A percentile compares a stretch with the other conserved stretches of the same genome.
Evolutionary conservation across 2,888 invertebrate species (phyloP).

Genomic region (Plagodis pulveraria): DNA sequence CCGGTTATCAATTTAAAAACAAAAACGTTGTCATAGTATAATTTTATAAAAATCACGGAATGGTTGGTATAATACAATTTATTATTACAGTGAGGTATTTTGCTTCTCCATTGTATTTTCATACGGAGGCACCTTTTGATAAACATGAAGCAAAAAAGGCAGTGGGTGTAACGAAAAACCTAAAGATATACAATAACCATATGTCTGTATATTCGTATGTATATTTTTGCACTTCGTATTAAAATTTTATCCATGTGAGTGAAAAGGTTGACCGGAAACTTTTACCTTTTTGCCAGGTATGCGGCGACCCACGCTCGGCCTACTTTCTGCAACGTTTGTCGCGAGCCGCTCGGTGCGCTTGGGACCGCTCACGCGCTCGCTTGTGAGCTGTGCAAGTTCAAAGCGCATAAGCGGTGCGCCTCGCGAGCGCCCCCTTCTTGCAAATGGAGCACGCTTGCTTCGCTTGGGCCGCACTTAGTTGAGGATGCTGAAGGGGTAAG

Average conservation of each 20-base stretch:
- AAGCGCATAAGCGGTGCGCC: constrained; percentile 98
- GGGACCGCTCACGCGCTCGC: constrained; percentile 96
- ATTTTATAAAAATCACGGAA: too few relatives aligned
- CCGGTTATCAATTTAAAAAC: too few relatives aligned
- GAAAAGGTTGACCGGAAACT: neutral
- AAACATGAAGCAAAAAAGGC: too few relatives aligned
- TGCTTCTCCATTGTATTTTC: too few relatives aligned
- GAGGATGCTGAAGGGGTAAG: constrained; percentile 96
- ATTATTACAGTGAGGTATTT: too few relatives aligned
- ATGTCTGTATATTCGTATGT: neutral
- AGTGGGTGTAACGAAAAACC: too few relatives aligned
- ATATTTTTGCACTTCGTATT: constrained; percentile 1
- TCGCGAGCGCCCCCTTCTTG: constrained; percentile 96
- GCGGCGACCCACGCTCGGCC: constrained; percentile 97
- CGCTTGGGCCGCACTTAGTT: constrained; percentile 97
- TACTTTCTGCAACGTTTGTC: constrained; percentile 98
- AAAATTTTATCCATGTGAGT: neutral
- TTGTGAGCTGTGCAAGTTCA: constrained; percentile 99
- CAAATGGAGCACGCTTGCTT: constrained; percentile 98
- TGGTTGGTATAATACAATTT: too few relatives aligned
- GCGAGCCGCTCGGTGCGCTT: constrained; percentile 96
- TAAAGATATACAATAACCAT: too few relatives aligned
- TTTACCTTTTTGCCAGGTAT: constrained; percentile 80
- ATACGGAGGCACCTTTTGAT: too few relatives aligned
- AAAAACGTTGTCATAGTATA: too few relatives aligned